Evolutionary conservation across 2,888 invertebrate genomes (phyloP).

Genomic region (Dryobotodes eremita): DNA sequence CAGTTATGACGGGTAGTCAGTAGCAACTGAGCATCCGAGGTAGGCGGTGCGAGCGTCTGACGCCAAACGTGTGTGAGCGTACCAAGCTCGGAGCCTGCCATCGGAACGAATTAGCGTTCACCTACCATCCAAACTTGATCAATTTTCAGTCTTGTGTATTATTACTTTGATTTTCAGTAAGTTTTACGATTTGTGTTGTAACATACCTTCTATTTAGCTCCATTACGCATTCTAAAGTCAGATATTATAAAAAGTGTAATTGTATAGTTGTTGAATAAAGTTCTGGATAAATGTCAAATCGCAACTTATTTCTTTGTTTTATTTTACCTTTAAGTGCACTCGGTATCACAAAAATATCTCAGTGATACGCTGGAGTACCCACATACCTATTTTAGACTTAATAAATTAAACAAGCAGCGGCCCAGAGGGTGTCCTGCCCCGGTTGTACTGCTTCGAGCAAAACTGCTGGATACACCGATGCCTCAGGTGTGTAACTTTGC

Average conservation of each 20-base stretch:
- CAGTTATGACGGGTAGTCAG: conserved; percentile 26
- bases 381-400: neutral
- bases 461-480: neutral
- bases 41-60: neutral
- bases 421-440: neutral
- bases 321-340: conserved; percentile 28
- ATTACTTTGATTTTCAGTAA: conserved; percentile 34
- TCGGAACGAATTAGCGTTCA: too few relatives aligned
- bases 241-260: conserved; percentile 12
- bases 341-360: neutral
- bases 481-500: neutral
- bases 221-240: conserved; percentile 9
- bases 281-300: conserved; percentile 53
- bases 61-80: neutral
- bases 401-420: neutral
- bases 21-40: neutral
- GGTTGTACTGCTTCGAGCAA: neutral
- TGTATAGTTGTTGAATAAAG: conserved; percentile 42
- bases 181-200: conserved; percentile 34
- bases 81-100: neutral
- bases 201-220: conserved; percentile 36
- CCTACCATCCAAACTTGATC: conserved; percentile 4
- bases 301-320: conserved; percentile 49
- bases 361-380: neutral
- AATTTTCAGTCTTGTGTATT: conserved; percentile 43